Conservation (phyloP, 1,140 invertebrate genomes). For the Diachasma alloeum region DNA sequence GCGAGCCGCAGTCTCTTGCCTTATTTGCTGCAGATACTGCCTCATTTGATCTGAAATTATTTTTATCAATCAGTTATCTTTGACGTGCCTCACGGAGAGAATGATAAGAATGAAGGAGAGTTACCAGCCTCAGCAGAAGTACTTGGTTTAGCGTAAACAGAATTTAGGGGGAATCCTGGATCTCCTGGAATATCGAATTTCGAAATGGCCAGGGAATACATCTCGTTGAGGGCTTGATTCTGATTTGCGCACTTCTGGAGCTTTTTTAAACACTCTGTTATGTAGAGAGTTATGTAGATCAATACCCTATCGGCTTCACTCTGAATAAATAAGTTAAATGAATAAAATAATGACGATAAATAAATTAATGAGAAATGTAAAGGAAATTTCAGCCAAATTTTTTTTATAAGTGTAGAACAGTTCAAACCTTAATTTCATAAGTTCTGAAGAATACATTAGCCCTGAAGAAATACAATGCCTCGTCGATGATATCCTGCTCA, state of each 20-base stretch:
- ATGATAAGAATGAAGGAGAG: background rate
- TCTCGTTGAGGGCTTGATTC: conserved; percentile 91
- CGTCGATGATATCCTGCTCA: conserved; percentile 95
- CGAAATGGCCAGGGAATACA: conserved; percentile 94
- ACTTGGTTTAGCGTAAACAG: conserved; percentile 93
- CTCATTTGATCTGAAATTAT: conserved; percentile 83
- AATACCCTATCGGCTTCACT: conserved; percentile 94
- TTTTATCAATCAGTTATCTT: background rate
- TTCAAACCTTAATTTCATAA: conserved; percentile 93
- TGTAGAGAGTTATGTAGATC: conserved; percentile 98
- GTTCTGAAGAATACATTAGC: conserved; percentile 99
- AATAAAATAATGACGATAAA: too few species aligned
- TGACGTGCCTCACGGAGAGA: background rate
- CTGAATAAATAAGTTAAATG: too few species aligned
- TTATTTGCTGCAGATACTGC: conserved; percentile 91
- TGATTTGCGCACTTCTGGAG: conserved; percentile 91
- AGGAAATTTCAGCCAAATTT: background rate
- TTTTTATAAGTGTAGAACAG: background rate
- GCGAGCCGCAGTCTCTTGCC: conserved; percentile 93
- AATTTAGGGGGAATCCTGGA: conserved; percentile 94
- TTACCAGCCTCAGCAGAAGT: conserved; percentile 80
- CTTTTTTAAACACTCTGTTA: conserved; percentile 97
- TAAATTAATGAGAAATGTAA: conserved; percentile 12
- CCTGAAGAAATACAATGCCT: conserved; percentile 97
- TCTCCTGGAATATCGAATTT: conserved; percentile 98